Evolutionary conservation across 2,113 vertebrate genomes (phyloP).

Genomic region (Callocephalon fimbriatum): DNA sequence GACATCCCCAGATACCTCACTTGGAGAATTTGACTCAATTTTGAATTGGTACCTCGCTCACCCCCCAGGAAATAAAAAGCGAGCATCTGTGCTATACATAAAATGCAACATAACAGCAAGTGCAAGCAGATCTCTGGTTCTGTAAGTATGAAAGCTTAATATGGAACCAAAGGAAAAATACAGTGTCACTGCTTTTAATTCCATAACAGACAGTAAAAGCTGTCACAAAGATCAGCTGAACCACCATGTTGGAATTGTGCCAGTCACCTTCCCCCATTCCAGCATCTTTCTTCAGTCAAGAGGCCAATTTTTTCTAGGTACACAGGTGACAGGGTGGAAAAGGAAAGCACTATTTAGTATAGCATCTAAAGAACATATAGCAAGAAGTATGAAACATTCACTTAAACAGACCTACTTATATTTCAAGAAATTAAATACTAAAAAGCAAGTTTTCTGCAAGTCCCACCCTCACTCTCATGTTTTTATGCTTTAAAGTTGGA

Average conservation of each 20-base stretch:
- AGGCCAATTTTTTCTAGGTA: fast-evolving
- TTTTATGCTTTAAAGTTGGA: not conserved
- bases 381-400: not conserved
- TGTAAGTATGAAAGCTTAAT: fast-evolving
- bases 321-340: not conserved
- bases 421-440: not conserved
- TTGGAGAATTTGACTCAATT: not conserved
- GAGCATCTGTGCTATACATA: not conserved
- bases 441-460: not conserved
- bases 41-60: fast-evolving
- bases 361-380: not conserved
- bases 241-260: fast-evolving
- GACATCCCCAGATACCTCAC: not conserved
- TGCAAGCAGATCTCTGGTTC: not conserved
- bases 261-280: not conserved
- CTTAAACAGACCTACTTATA: fast-evolving
- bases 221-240: not conserved
- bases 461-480: no score
- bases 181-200: not conserved
- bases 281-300: not conserved
- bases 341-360: not conserved
- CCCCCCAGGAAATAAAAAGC: not conserved
- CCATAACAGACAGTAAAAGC: not conserved
- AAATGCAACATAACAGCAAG: not conserved
- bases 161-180: fast-evolving